Base-by-base conservation (phyloP, 2,888 invertebrate species). In the Amiota communis region DNA sequence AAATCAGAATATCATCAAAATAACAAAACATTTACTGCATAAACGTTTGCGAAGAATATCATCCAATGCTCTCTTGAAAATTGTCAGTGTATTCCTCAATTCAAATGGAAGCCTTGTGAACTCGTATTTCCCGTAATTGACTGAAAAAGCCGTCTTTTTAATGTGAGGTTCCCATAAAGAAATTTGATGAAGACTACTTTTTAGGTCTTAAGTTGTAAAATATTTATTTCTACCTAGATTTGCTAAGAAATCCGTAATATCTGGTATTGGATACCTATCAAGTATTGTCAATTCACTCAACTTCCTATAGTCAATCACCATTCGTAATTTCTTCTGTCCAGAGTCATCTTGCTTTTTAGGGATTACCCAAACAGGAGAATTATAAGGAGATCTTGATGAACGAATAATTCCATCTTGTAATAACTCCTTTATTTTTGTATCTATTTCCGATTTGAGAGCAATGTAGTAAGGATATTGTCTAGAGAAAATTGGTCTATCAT, bases 81-180 rank as follows among this genome's bases (percentile, higher is more conserved):
- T 74, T 12, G 75, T 68, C 15, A 73, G 74, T 10, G 75, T 75
- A 20, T 75, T 77, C 67, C 69, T 75, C n/a, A n/a, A n/a, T n/a
- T n/a, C n/a, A n/a, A n/a, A n/a, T n/a, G n/a, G n/a, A n/a, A n/a
- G n/a, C n/a, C 75, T 46, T 12, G 72, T 65, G 51, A 74, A 74
- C 64, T 76, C 76, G 23, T 73, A 74, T 17, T 78, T 76, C 8
- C 76, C 75, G 10, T 72, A 61, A 47, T 78, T 76, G 1, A 73
- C 65, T 0, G 76, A 73, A 56, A 75, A 76, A 1, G 76, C 74
- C 15, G 75, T 78, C 56, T 78, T 78, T 20, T 67, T 59, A 6
- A 70, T 68, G 20, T 74, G 75, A 9, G 68, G 23, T 63, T 64
- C 65, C 13, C 73, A 67, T 15, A 77, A 67, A 46, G 73, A 72